phyloP scores from a whole-genome alignment of 2,888 invertebrate species.

The Anagyrus pseudococci region DNA sequence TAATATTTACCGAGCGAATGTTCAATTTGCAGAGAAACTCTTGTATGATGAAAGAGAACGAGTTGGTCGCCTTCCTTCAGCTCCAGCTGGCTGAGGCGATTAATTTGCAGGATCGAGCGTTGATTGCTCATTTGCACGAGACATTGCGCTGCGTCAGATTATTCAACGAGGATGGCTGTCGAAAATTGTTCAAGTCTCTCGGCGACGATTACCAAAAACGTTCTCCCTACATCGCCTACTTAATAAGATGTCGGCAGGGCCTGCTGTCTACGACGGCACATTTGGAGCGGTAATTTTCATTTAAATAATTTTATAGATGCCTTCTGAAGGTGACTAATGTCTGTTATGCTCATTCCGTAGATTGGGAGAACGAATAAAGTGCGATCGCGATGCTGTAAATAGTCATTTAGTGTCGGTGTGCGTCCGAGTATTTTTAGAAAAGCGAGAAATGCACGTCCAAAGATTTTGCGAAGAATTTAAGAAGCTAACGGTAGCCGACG shows the following conservation, averaged over 20 bases:
- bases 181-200: conserved; percentile 76
- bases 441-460: conserved; percentile 74
- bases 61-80: conserved; percentile 73
- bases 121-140: conserved; percentile 82
- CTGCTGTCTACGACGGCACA: conserved; percentile 78
- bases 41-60: conserved; percentile 60
- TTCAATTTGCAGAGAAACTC: conserved; percentile 53
- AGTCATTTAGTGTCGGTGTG: conserved; percentile 78
- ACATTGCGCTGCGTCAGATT: conserved; percentile 79
- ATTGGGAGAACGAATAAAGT: conserved; percentile 68
- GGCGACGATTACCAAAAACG: conserved; percentile 79
- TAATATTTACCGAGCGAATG: conserved; percentile 1
- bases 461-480: conserved; percentile 84
- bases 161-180: conserved; percentile 75
- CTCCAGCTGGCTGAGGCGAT: conserved; percentile 83
- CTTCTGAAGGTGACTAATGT: too few species aligned
- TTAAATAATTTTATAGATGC: conserved; percentile 2
- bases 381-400: conserved; percentile 76
- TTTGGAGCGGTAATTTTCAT: conserved; percentile 66
- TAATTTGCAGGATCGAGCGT: conserved; percentile 77
- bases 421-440: conserved; percentile 81
- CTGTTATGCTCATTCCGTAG: too few species aligned
- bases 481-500: conserved; percentile 81
- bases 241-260: conserved; percentile 81
- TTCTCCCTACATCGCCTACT: conserved; percentile 82